Percentiles rank a stretch among this genome's conserved stretches.
Evolutionary conservation across 2,888 invertebrate species (phyloP).

Genomic region (Nemotelus nigrinus): DNA sequence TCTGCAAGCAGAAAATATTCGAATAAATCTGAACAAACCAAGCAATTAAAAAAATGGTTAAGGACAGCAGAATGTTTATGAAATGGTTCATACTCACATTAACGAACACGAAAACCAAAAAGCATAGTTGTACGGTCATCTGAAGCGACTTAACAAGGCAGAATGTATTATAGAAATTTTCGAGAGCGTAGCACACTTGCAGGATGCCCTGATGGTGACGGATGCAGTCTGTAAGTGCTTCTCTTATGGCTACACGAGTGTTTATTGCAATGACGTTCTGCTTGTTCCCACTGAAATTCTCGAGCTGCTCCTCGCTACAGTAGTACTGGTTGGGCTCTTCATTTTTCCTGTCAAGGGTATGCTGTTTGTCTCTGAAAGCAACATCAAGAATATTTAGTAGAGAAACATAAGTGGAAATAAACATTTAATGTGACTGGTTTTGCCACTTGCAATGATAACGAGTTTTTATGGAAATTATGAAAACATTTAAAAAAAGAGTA

Average conservation of each 20-base stretch:
- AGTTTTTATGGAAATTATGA: too few relatives aligned
- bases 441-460: too few relatives aligned
- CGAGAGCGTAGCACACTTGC: slow-evolving; percentile 52
- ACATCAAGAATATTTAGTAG: neutral
- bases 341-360: neutral
- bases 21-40: too few relatives aligned
- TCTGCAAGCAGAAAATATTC: too few relatives aligned
- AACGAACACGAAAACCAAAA: slow-evolving; percentile 53
- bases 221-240: slow-evolving; percentile 51
- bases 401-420: neutral
- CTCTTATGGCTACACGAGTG: neutral
- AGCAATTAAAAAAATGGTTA: too few relatives aligned
- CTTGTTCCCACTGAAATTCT: neutral
- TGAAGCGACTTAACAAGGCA: slow-evolving; percentile 54
- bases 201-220: slow-evolving; percentile 55
- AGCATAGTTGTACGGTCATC: slow-evolving; percentile 53
- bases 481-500: too few relatives aligned
- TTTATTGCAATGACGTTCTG: neutral
- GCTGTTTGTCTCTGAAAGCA: neutral
- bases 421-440: too few relatives aligned
- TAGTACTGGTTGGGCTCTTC: slow-evolving; percentile 47
- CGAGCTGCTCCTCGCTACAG: slow-evolving; percentile 42
- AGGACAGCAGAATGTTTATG: too few relatives aligned
- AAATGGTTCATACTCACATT: slow-evolving; percentile 50
- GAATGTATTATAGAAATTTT: slow-evolving; percentile 54